A percentile compares a stretch with the other conserved stretches of the same genome.
Evolutionary conservation across 2,888 invertebrate species (phyloP).

Genomic region (Podabrus alpinus): DNA sequence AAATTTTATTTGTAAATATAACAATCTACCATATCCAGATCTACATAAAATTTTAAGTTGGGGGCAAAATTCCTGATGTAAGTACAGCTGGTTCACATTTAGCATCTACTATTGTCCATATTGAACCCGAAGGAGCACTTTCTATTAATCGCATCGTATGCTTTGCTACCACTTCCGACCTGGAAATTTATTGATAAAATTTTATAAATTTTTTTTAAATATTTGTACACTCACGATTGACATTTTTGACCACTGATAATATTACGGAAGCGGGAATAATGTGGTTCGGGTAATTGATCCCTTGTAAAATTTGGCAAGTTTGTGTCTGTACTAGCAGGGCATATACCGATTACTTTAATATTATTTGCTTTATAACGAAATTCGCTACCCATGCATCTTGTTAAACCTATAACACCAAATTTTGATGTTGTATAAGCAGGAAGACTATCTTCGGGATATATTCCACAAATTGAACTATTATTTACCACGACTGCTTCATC

Average conservation of each 20-base stretch:
- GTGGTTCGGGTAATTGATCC: neutral
- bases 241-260: neutral
- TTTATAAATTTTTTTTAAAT: neutral
- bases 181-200: neutral
- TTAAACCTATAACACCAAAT: constrained; percentile 28
- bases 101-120: neutral
- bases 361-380: constrained; percentile 15
- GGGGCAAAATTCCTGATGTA: neutral
- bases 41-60: neutral
- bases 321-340: constrained; percentile 28
- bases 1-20: no score
- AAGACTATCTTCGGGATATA: constrained; percentile 13
- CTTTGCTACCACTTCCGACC: neutral
- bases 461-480: constrained; percentile 33
- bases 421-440: constrained; percentile 17
- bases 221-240: neutral
- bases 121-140: neutral
- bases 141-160: neutral
- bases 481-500: constrained; percentile 38
- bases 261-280: neutral
- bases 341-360: constrained; percentile 30
- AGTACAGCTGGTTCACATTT: neutral
- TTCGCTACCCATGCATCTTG: constrained; percentile 19
- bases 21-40: no score
- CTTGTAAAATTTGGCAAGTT: neutral